A percentile compares a stretch with the other conserved stretches of the same genome.
Conservation (phyloP, 2,113 vertebrate species). For the Rhizomys pruinosus region DNA sequence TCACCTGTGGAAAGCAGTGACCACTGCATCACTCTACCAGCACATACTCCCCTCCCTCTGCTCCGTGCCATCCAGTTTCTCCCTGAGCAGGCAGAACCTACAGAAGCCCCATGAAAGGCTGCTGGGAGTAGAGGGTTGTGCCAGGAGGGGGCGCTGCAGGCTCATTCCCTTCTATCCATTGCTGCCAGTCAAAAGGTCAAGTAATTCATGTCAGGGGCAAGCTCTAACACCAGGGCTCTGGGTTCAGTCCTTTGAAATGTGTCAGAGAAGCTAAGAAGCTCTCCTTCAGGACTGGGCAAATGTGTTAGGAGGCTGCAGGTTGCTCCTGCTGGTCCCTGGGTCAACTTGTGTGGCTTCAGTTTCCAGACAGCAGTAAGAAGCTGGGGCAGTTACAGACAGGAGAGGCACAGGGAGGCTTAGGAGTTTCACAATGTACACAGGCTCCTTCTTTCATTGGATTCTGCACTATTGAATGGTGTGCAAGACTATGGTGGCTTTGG, state of each 20-base stretch:
- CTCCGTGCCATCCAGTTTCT: not conserved
- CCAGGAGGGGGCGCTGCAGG: not conserved
- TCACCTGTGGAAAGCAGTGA: conserved; percentile 84
- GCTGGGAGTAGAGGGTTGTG: not conserved
- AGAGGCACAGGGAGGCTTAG: not conserved
- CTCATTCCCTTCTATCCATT: not conserved
- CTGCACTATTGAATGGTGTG: not conserved
- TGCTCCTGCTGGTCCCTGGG: not conserved
- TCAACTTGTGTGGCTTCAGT: not conserved
- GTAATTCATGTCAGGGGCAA: not conserved
- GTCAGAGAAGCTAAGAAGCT: not conserved
- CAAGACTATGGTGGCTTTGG: not conserved
- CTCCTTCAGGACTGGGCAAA: not conserved
- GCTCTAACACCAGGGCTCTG: not conserved
- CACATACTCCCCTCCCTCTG: not conserved
- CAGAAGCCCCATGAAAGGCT: not conserved
- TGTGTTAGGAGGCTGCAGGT: not conserved
- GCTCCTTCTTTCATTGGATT: not conserved
- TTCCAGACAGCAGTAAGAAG: not conserved
- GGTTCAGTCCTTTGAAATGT: not conserved
- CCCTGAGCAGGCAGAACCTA: not conserved
- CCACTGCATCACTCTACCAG: too few species aligned
- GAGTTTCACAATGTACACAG: rapidly evolving
- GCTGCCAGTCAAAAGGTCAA: not conserved
- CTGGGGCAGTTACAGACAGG: not conserved